Evolutionary conservation across 30 jellyfish, hydroid and myxozoan genomes (phyloP), one percentile per base, ranked within the genome.

Genomic region (Cassiopea andromeda): DNA sequence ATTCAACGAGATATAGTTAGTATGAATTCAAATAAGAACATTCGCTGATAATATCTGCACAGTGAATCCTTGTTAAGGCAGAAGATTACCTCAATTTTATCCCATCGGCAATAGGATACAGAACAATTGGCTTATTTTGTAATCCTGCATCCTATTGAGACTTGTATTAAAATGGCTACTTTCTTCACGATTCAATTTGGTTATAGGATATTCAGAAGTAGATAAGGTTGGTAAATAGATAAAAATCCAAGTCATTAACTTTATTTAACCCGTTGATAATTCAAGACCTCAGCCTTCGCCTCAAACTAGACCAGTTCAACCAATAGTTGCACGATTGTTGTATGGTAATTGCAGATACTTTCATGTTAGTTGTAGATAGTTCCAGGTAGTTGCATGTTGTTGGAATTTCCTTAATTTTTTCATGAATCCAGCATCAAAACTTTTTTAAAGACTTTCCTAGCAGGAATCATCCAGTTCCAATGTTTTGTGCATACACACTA

Each of bases 41-140:
- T 77, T 38, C 48, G 75, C 74, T 27, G 38, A 27, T 54, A 77
- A 77, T 77, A 46, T 10, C 54, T 70, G 27, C 50, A 27, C 16
- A 77, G 86, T 8, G 49, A 48, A 43, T 75, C 50, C 75, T 77
- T 12, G 48, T 49, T 1, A 77, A 69, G 50, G 16, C 17, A 54
- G 12, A 60, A 16, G 86, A 77, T 77, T 46, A 77, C 49, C 19
- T 38, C 74, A 10, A 48, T 77, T 38, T 47, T 2, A 77, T 77
- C 86, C 74, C 46, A 48, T 48, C 7, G 75, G 54, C 83, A 45
- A 83, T 83, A 83, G 91, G 91, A 83, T 83, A 54, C 59, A 18
- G 0, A 15, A 48, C 7, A 69, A 59, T 83, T 64, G 69, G 91
- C 91, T 57, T 45, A 83, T 49, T 69, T 47, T 48, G 48, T 60